phyloP scores from a whole-genome alignment of 1,140 invertebrate genomes.

The Drosophila takahashii region DNA sequence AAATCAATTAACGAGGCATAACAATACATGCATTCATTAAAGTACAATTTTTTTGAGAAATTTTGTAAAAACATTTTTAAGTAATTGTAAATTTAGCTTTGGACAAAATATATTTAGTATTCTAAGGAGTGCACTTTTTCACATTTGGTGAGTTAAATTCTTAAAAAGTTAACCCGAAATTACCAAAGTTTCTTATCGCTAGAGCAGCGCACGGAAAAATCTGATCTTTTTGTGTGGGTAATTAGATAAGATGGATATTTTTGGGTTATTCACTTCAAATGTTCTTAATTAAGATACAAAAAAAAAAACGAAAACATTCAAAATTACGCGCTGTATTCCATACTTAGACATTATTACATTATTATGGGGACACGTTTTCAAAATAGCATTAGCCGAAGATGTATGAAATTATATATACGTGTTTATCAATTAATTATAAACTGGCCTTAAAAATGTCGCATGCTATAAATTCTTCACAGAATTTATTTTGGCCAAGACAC shows the following conservation, averaged over 20 bases:
- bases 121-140: too few species aligned
- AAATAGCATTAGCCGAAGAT: background rate
- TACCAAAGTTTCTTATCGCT: background rate
- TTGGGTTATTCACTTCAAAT: background rate
- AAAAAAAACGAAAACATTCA: too few species aligned
- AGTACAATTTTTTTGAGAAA: slow-evolving; percentile 1
- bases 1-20: slow-evolving; percentile 40
- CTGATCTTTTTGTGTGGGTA: background rate
- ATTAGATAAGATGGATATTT: background rate
- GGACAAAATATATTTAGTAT: too few species aligned
- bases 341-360: background rate
- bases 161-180: background rate
- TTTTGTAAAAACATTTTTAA: slow-evolving; percentile 9
- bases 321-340: background rate
- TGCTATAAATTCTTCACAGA: slow-evolving; percentile 24
- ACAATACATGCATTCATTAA: slow-evolving; percentile 24
- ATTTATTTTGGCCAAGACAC: slow-evolving; percentile 23
- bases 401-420: slow-evolving; percentile 11
- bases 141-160: background rate
- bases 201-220: background rate
- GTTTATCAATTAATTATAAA: slow-evolving; percentile 23
- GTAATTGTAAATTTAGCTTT: too few species aligned
- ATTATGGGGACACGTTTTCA: background rate
- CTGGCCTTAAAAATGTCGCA: slow-evolving; percentile 23
- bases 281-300: too few species aligned